Percentiles rank a stretch among this genome's conserved stretches.
phyloP scores from a whole-genome alignment of 53 echinoderm and acorn worm species.

The Astropecten irregularis region DNA sequence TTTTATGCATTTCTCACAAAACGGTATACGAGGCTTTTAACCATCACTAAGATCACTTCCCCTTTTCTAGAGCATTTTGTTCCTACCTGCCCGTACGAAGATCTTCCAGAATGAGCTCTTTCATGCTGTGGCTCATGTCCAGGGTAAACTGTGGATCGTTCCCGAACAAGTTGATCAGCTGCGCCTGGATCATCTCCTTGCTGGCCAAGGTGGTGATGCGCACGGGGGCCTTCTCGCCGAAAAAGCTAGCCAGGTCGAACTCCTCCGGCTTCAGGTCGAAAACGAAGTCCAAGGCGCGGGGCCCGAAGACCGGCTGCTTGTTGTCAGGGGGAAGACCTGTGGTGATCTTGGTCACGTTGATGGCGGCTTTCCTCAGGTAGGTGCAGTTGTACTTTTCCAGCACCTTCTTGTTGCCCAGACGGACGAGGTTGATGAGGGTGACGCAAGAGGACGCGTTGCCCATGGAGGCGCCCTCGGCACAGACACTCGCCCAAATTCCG shows the following conservation, averaged over 20 bases:
- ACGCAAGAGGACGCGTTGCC: slow-evolving; percentile 61
- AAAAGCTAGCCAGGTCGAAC: slow-evolving; percentile 66
- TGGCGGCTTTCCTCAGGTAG: slow-evolving; percentile 66
- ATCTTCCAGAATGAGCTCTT: slow-evolving; percentile 53
- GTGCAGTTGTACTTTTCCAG: slow-evolving; percentile 62
- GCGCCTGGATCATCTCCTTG: slow-evolving; percentile 58
- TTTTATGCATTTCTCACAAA: background rate
- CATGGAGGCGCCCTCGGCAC: no score
- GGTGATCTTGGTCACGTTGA: slow-evolving; percentile 49
- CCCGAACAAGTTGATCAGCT: slow-evolving; percentile 50
- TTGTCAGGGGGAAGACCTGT: slow-evolving; percentile 47
- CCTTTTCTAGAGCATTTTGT: no score
- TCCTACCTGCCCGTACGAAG: slow-evolving; percentile 36
- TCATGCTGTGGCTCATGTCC: slow-evolving; percentile 44
- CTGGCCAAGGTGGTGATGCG: slow-evolving; percentile 62
- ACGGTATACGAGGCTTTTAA: background rate
- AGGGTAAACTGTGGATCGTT: slow-evolving; percentile 50
- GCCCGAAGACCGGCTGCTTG: slow-evolving; percentile 69
- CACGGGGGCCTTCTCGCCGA: slow-evolving; percentile 56
- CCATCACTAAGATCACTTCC: background rate
- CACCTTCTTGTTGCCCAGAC: no score
- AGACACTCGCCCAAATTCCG: no score
- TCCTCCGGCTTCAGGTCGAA: slow-evolving; percentile 46
- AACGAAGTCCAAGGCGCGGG: slow-evolving; percentile 59
- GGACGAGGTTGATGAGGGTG: slow-evolving; percentile 63